These are phyloP conservation scores for Oxytorus armatus DNA, from an alignment of 2,888 invertebrate genomes.

Conservation along the genomic window DNA sequence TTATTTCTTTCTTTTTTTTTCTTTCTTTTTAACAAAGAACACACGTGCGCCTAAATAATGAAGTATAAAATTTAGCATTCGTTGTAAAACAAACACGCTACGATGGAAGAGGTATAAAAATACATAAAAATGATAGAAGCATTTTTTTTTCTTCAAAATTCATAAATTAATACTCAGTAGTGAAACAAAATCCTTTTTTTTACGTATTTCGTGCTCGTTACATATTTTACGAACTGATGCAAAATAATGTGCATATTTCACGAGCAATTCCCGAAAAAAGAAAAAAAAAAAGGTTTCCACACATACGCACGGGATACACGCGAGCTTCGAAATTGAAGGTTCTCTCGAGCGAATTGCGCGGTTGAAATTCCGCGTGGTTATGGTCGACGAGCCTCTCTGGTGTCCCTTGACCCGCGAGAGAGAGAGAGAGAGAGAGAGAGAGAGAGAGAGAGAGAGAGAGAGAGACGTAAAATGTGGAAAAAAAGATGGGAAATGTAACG, in stretches of 20 bases:
- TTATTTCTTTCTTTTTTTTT: neutral
- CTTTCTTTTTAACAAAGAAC: neutral
- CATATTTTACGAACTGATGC: neutral
- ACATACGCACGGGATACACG: neutral
- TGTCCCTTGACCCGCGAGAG: neutral
- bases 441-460: slow-evolving; percentile 2
- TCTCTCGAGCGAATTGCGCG: slow-evolving; percentile 55
- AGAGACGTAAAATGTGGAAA: slow-evolving; percentile 20
- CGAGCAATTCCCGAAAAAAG: neutral
- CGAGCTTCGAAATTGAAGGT: slow-evolving; percentile 32
- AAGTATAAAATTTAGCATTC: neutral
- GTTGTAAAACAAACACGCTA: too few relatives aligned
- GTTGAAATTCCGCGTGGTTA: slow-evolving; percentile 55
- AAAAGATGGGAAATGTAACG: slow-evolving; percentile 44
- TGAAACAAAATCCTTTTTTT: neutral
- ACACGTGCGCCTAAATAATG: neutral
- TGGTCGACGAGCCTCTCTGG: slow-evolving; percentile 33
- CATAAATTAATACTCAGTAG: neutral
- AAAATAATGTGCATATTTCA: neutral
- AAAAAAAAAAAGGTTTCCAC: slow-evolving; percentile 2
- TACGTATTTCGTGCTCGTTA: neutral
- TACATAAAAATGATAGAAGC: neutral
- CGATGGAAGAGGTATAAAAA: too few relatives aligned
- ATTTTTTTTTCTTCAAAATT: neutral
- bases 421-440: neutral